These are phyloP conservation scores for Himalopsyche japonica DNA, from an alignment of 2,888 invertebrate species.

Conservation along the genomic window DNA sequence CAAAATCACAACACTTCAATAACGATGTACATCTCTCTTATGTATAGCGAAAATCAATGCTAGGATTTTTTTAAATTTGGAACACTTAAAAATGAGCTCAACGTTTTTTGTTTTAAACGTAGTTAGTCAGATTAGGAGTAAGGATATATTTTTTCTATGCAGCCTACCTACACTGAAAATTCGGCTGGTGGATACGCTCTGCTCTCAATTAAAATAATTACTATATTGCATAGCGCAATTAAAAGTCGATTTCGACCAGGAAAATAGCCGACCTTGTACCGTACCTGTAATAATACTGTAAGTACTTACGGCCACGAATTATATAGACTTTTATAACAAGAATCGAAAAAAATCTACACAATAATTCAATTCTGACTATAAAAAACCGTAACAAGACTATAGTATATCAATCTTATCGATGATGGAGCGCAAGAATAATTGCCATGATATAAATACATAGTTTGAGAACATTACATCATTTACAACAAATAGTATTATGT, in stretches of 20 bases:
- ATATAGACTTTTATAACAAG: background rate
- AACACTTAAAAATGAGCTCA: no score
- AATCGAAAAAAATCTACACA: background rate
- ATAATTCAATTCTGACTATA: background rate
- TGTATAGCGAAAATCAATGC: no score
- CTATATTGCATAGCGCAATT: background rate
- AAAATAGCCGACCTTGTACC: background rate
- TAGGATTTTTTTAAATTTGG: no score
- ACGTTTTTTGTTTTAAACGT: no score
- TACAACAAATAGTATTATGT: background rate
- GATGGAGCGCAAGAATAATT: background rate
- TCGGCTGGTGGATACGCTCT: background rate
- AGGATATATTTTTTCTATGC: no score
- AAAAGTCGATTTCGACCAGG: background rate
- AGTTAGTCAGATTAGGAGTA: no score
- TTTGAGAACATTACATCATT: background rate
- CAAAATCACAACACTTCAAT: no score
- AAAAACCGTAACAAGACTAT: background rate
- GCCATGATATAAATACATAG: background rate
- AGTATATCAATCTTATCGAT: background rate
- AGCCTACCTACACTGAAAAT: background rate
- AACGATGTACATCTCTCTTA: no score
- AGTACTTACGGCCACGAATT: background rate
- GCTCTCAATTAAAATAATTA: background rate
- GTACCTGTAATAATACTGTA: background rate